phyloP scores from a whole-genome alignment of 2,797 vertebrate genomes.

The Adelosebastes latens region DNA sequence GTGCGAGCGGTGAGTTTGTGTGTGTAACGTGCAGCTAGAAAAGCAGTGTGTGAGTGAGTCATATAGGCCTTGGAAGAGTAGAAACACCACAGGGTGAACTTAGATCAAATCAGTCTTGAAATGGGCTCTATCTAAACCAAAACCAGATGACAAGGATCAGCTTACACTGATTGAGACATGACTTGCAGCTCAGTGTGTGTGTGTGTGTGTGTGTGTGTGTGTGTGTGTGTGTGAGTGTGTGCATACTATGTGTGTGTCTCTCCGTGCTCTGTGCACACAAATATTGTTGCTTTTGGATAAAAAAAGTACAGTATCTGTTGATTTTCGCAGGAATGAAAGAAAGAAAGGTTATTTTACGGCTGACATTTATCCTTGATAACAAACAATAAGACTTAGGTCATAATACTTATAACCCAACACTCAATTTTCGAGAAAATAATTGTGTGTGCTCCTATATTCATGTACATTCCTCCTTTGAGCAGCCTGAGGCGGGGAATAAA shows the following conservation, averaged over 20 bases:
- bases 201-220: conserved; percentile 3
- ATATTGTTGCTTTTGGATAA: conserved; percentile 42
- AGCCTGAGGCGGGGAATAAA: conserved; percentile 13
- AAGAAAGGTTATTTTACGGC: conserved; percentile 5
- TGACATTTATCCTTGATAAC: conserved; percentile 18
- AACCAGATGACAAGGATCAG: conserved; percentile 75
- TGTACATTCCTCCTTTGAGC: conserved; percentile 15
- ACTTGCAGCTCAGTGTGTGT: conserved; percentile 32
- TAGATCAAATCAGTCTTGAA: conserved; percentile 69
- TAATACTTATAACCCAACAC: neutral
- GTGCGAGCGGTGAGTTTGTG: conserved; percentile 13
- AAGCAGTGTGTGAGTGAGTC: conserved; percentile 44
- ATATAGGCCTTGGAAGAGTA: conserved; percentile 35
- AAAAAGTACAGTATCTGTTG: neutral
- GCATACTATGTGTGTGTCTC: conserved; percentile 5
- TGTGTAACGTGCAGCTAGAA: conserved; percentile 32
- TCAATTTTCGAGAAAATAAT: neutral
- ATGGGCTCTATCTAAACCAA: conserved; percentile 61
- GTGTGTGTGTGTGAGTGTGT: neutral
- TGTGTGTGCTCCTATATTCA: neutral
- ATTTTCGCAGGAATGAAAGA: conserved; percentile 9
- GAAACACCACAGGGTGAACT: conserved; percentile 63
- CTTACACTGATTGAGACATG: conserved; percentile 66
- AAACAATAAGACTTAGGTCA: neutral
- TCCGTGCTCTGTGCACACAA: conserved; percentile 1